Base-by-base conservation (phyloP, 2,888 invertebrate genomes). In the Mactromeris polynyma region DNA sequence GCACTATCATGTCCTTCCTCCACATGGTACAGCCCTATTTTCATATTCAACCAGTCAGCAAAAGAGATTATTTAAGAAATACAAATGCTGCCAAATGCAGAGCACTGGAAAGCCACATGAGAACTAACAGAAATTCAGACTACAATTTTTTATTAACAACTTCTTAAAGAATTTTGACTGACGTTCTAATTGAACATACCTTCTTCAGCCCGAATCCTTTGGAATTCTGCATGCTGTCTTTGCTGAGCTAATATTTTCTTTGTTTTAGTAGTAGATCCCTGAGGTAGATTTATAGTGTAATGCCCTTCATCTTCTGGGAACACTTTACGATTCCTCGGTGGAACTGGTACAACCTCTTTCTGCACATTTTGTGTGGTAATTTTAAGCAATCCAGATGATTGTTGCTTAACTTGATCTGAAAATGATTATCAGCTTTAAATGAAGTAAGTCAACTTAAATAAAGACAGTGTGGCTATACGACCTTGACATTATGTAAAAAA, bases 231-330 rank as follows among this genome's bases (percentile, higher is more conserved):
- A 83, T 89, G 83, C 73, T 90, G 80, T 64, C 91, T 88, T 84
- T 94, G 94, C 80, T 97, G 96, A 54, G 97, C 96, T 26, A 97
- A 86, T 86, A 97, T 97, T 92, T 97, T 96, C 88, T 96, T 96
- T 91, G 97, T 97, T 91, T 96, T 96, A 2, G 96, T 94, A 0
- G 97, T 97, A 11, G 96, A 96, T 26, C 97, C 97, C 86, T 96
- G 96, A 1, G 97, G 97, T 97, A 97, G 96, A 85, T 96, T 97
- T 1, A 97, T 96, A 80, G 97, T 97, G 92, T 97, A 97, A 38
- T 96, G 95, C 14, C 97, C 97, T 94, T 97, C 97, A 93, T 97
- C 97, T 92, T 97, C 97, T 0, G 97, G 97, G 51, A 97, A 94
- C 40, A 97, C 97, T 81, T 96, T 90, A n/a, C 96, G 94, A 64